A percentile compares a stretch with the other conserved stretches of the same genome.
These are phyloP conservation scores for Drosophila sordidula DNA, from an alignment of 2,888 invertebrate species.

Conservation along the genomic window DNA sequence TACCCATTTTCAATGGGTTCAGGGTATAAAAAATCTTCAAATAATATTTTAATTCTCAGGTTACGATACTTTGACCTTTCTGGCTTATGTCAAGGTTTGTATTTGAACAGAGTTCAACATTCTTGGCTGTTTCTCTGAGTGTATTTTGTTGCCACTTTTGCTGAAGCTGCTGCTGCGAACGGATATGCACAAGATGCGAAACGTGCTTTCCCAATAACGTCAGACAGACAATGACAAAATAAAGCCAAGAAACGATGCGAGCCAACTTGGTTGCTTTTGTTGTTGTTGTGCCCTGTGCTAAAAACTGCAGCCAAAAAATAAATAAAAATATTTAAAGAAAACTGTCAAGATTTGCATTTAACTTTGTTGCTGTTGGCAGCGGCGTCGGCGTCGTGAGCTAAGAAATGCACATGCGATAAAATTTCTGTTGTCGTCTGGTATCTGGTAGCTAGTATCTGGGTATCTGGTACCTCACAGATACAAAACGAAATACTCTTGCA, in stretches of 20 bases:
- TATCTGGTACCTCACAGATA: conserved; percentile 58
- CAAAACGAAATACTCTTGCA: conserved; percentile 17
- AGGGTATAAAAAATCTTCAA: no score
- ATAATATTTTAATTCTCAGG: background rate
- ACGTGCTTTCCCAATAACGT: conserved; percentile 76
- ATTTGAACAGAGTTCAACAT: background rate
- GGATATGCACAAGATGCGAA: conserved; percentile 72
- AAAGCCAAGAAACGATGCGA: conserved; percentile 65
- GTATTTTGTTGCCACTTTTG: conserved; percentile 28
- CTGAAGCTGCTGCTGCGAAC: conserved; percentile 39
- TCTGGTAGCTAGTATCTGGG: conserved; percentile 37
- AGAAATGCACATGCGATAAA: conserved; percentile 73
- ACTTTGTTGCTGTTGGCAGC: conserved; percentile 32
- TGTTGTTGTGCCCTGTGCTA: conserved; percentile 35
- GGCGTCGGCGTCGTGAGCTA: conserved; percentile 59
- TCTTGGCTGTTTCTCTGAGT: background rate
- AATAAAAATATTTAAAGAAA: conserved; percentile 73
- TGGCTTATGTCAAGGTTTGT: background rate
- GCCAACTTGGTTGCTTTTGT: conserved; percentile 29
- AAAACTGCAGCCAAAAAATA: conserved; percentile 70
- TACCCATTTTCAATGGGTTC: no score
- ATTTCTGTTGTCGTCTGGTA: conserved; percentile 38
- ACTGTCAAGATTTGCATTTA: conserved; percentile 79
- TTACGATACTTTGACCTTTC: background rate
- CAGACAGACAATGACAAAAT: conserved; percentile 62